A percentile compares a stretch with the other conserved stretches of the same genome.
phyloP scores from a whole-genome alignment of 2,113 vertebrate genomes.

The Sebastes schlegelii region DNA sequence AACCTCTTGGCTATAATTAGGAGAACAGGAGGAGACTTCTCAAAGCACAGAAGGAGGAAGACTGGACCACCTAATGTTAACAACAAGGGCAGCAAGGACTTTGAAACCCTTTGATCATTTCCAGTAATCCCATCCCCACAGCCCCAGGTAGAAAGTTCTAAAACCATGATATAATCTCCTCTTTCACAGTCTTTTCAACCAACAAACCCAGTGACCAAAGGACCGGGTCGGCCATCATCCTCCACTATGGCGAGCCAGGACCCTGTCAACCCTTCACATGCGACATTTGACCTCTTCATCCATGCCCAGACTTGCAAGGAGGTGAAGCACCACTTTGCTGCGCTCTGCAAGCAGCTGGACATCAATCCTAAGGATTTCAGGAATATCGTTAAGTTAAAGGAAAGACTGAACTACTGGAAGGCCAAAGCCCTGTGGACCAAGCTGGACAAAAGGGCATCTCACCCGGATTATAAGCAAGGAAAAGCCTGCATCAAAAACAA shows the following conservation, averaged over 20 bases:
- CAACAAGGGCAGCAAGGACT: slow-evolving; percentile 3
- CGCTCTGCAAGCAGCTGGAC: slow-evolving; percentile 86
- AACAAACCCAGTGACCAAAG: neutral
- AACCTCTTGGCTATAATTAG: slow-evolving; percentile 50
- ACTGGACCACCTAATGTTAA: slow-evolving; percentile 6
- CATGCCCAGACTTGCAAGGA: slow-evolving; percentile 87
- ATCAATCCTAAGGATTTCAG: slow-evolving; percentile 83
- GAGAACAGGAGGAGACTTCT: slow-evolving; percentile 5
- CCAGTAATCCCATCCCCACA: slow-evolving; percentile 4
- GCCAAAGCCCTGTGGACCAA: slow-evolving; percentile 94
- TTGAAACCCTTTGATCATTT: slow-evolving; percentile 37
- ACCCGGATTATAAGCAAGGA: slow-evolving; percentile 89
- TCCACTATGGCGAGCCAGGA: slow-evolving; percentile 75
- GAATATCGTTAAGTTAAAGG: slow-evolving; percentile 85
- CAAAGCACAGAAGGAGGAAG: slow-evolving; percentile 4
- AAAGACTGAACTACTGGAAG: slow-evolving; percentile 93
- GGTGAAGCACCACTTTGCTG: slow-evolving; percentile 85
- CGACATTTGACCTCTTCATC: slow-evolving; percentile 88
- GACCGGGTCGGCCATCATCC: neutral
- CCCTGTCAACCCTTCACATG: slow-evolving; percentile 82
- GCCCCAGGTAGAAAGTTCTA: slow-evolving; percentile 19
- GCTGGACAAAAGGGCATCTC: slow-evolving; percentile 90
- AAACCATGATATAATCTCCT: slow-evolving; percentile 19
- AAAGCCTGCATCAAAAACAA: slow-evolving; percentile 88
- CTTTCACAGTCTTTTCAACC: slow-evolving; percentile 42